A percentile compares a stretch with the other conserved stretches of the same genome.
These are phyloP conservation scores for Eurystomus glaucurus DNA, from an alignment of 2,797 vertebrate species.

Conservation along the genomic window DNA sequence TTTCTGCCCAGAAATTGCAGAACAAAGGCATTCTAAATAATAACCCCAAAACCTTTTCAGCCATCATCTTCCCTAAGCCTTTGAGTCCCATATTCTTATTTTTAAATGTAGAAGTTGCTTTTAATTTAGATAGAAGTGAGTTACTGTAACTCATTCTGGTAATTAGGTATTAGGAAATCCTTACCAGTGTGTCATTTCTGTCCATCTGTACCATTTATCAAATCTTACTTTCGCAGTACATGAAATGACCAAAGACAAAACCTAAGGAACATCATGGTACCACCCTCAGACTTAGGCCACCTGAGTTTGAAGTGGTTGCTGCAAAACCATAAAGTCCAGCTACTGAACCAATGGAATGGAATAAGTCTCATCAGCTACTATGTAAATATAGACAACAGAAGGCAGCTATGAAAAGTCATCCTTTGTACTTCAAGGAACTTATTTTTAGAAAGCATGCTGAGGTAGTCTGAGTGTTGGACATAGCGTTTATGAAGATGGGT, in stretches of 20 bases:
- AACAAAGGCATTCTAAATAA: not conserved
- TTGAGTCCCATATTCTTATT: not conserved
- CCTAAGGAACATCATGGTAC: accelerated
- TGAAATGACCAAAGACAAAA: not conserved
- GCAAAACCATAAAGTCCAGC: not conserved
- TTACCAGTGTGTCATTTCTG: not conserved
- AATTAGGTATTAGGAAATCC: not conserved
- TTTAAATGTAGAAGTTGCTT: not conserved
- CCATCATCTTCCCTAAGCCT: not conserved
- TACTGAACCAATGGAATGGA: not conserved
- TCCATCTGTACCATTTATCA: not conserved
- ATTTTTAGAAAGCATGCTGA: not conserved
- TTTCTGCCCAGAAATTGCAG: not conserved
- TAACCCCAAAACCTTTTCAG: not conserved
- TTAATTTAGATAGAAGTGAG: not conserved
- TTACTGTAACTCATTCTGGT: not conserved
- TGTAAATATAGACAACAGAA: not conserved
- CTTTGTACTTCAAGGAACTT: not conserved
- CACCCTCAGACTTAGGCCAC: not conserved
- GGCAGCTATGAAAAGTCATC: not conserved
- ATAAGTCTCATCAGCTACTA: not conserved
- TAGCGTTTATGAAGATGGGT: not conserved
- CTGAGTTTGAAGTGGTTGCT: not conserved
- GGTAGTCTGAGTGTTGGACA: not conserved
- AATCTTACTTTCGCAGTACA: not conserved